Conservation (phyloP, 2,113 vertebrate genomes). For the chimpanzee (Pan troglodytes) region DNA sequence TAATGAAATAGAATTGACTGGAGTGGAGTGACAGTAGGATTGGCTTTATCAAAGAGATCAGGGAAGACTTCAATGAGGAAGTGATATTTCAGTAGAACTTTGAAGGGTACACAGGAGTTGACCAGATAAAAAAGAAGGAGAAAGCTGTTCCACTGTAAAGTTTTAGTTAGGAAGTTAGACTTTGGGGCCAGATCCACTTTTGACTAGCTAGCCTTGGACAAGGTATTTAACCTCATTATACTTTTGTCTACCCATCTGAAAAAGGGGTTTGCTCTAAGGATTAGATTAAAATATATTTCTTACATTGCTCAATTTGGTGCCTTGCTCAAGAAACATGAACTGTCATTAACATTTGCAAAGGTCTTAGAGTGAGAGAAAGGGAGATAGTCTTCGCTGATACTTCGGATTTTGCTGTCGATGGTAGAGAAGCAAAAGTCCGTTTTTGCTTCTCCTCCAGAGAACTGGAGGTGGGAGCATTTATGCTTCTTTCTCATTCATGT, state of each 20-base stretch:
- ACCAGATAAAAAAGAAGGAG: background rate
- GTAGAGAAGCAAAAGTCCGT: background rate
- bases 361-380: background rate
- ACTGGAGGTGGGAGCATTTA: background rate
- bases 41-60: background rate
- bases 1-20: background rate
- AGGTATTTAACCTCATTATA: background rate
- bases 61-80: background rate
- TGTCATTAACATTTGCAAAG: background rate
- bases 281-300: background rate
- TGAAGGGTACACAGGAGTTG: background rate
- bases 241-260: background rate
- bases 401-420: background rate
- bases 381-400: rapidly evolving
- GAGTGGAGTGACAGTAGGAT: too few relatives aligned
- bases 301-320: background rate
- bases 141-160: background rate
- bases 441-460: background rate
- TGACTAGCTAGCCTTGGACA: background rate
- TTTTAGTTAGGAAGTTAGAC: background rate
- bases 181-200: background rate
- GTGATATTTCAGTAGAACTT: background rate
- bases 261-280: background rate
- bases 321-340: background rate
- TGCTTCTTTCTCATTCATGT: background rate